Evolutionary conservation across 2,797 vertebrate genomes (phyloP), one percentile per base, ranked within the genome.

Genomic region (Buphagus erythrorhynchus): DNA sequence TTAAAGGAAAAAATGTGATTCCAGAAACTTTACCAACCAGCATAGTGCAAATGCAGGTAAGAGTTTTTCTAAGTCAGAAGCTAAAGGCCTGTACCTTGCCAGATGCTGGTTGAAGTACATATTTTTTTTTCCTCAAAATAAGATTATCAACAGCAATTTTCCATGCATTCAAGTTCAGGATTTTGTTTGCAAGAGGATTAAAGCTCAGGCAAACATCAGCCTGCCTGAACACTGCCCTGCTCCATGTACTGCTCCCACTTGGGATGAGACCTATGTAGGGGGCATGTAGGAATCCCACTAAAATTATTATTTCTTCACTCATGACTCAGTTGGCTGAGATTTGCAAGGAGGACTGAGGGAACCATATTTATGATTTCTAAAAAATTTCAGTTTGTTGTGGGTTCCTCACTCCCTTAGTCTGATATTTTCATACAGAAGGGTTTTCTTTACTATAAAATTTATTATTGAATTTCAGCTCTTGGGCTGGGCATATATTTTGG

Each of bases 121-220:
- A 11, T 3, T 73, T 72, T 92, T 92, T 89, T 88, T 85, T 20
- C 68, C 63, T 93, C 20, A 13, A 93, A 97, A 96, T 92, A 96
- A 93, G 93, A 96, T 97, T 96, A 96, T 81, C 54, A 76, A 95
- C 95, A 97, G 84, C 80, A 95, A 92, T 95, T 93, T 93, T 92
- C 75, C 88, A 88, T 86, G 89, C 81, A 93, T 96, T 91, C 86
- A 86, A 93, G 75, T 95, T 85, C 79, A 35, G 88, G 84, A 95
- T 93, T 95, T 92, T 73, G 43, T 58, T 61, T 74, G 68, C 78
- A 80, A 74, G 72, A 38, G 62, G 61, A 94, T 97, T 95, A 96
- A 71, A 91, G 46, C 65, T 85, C 54, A 62, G 72, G 68, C 52
- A 54, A 92, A 94, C 65, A 65, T 24, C 38, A 95, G 65, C 33